Conservation (phyloP, 2,797 vertebrate genomes). For the Champsocephalus esox region DNA sequence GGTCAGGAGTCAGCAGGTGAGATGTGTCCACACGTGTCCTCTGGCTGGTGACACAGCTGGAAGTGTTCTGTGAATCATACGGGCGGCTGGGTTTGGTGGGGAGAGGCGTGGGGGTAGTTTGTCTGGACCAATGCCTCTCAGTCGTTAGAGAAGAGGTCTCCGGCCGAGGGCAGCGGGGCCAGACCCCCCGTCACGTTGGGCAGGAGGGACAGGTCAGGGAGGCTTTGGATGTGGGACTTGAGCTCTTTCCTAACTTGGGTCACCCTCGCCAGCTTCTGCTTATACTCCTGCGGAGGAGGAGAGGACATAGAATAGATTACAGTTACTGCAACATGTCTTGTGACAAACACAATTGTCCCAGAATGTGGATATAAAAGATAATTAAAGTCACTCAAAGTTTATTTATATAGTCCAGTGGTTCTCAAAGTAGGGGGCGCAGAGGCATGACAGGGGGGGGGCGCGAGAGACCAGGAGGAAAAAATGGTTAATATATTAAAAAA, state of each 20-base stretch:
- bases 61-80: constrained; percentile 53
- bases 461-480: too few relatives aligned
- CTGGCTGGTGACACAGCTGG: constrained; percentile 36
- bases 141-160: constrained; percentile 98
- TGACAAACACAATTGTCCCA: neutral
- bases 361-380: neutral
- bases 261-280: constrained; percentile 97
- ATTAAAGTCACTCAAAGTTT: too few relatives aligned
- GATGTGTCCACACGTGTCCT: constrained; percentile 48
- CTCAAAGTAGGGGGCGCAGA: too few relatives aligned
- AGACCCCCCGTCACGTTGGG: constrained; percentile 97
- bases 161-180: constrained; percentile 96
- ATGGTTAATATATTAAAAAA: too few relatives aligned
- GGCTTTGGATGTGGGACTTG: constrained; percentile 99
- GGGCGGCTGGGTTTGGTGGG: constrained; percentile 40
- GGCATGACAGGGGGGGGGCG: too few relatives aligned
- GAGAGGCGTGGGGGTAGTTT: constrained; percentile 19
- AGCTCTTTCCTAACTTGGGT: constrained; percentile 98
- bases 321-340: neutral
- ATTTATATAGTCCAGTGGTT: too few relatives aligned
- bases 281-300: constrained; percentile 90
- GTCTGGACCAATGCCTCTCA: constrained; percentile 72
- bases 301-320: neutral
- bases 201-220: constrained; percentile 96
- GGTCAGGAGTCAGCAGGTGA: constrained; percentile 40